phyloP scores from a whole-genome alignment of 2,888 invertebrate species.

The Clepsis dumicolana region DNA sequence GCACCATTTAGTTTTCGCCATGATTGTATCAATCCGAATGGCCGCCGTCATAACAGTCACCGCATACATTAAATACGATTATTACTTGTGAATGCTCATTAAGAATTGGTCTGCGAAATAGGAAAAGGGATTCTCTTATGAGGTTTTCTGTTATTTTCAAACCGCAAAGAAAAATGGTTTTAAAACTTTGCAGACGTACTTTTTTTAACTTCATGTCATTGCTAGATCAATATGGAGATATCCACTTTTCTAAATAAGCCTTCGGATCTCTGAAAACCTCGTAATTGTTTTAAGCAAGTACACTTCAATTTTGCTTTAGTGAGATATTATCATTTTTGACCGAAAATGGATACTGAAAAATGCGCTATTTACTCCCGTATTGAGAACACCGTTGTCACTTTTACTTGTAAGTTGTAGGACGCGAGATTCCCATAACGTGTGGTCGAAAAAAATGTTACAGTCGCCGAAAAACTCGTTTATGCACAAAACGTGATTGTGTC shows the following conservation, averaged over 20 bases:
- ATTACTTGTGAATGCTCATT: slow-evolving; percentile 33
- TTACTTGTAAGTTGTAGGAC: slow-evolving; percentile 28
- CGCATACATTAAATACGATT: slow-evolving; percentile 44
- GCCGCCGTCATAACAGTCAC: slow-evolving; percentile 48
- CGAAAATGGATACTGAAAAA: background rate
- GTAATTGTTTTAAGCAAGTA: too few relatives aligned
- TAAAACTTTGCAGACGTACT: slow-evolving; percentile 1
- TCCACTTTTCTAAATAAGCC: too few relatives aligned
- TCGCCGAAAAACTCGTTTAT: slow-evolving; percentile 37
- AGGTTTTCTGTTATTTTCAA: slow-evolving; percentile 23
- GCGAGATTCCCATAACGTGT: slow-evolving; percentile 13
- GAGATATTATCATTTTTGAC: too few relatives aligned
- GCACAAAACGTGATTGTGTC: background rate
- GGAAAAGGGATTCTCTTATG: slow-evolving; percentile 8
- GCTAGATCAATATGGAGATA: too few relatives aligned
- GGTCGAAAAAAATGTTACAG: slow-evolving; percentile 30
- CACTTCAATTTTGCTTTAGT: too few relatives aligned
- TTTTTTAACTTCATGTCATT: too few relatives aligned
- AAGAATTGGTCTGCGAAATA: slow-evolving; percentile 19
- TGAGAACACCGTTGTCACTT: slow-evolving; percentile 26
- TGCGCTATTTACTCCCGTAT: background rate
- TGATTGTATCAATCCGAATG: slow-evolving; percentile 78
- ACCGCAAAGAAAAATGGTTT: slow-evolving; percentile 15
- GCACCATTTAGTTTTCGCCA: slow-evolving; percentile 80
- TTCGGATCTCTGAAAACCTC: too few relatives aligned